A percentile compares a stretch with the other conserved stretches of the same genome.
Conservation (phyloP, 2,797 vertebrate species). For the Salarias fasciatus region DNA sequence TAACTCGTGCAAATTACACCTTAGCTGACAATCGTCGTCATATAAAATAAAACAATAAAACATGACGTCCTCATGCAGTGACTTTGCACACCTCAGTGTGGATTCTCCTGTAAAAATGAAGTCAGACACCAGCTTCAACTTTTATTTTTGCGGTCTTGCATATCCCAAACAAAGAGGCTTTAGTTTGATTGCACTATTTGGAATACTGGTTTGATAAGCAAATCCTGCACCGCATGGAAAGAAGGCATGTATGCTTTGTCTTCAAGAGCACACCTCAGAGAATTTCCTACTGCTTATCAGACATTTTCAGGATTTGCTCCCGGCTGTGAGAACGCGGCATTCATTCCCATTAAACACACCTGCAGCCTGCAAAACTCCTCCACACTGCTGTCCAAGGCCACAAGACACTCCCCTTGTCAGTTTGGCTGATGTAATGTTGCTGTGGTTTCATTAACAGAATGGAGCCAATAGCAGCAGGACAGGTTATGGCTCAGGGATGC, state of each 20-base stretch:
- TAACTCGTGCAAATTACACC: too few relatives aligned
- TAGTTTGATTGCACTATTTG: neutral
- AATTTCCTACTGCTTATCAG: conserved; percentile 18
- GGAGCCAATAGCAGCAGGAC: conserved; percentile 80
- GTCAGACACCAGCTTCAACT: too few relatives aligned
- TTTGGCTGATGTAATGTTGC: conserved; percentile 61
- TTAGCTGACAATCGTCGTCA: too few relatives aligned
- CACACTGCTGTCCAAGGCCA: conserved; percentile 39
- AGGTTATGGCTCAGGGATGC: conserved; percentile 66
- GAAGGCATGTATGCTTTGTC: neutral
- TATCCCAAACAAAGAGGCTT: neutral
- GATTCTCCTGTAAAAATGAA: neutral
- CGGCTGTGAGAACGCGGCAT: conserved; percentile 40
- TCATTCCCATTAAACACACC: conserved; percentile 37
- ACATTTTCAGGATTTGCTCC: conserved; percentile 6
- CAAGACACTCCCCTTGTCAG: conserved; percentile 39
- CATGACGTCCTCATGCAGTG: too few relatives aligned
- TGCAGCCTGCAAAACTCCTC: conserved; percentile 40
- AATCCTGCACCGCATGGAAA: neutral
- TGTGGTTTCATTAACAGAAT: conserved; percentile 44
- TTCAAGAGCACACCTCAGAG: neutral
- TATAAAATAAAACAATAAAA: too few relatives aligned
- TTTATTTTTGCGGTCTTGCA: neutral
- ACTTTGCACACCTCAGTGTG: neutral
- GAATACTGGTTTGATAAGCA: conserved; percentile 10